Evolutionary conservation across 2,113 vertebrate genomes (phyloP), one percentile per base, ranked within the genome.

Genomic region (Oxyruncus cristatus): DNA sequence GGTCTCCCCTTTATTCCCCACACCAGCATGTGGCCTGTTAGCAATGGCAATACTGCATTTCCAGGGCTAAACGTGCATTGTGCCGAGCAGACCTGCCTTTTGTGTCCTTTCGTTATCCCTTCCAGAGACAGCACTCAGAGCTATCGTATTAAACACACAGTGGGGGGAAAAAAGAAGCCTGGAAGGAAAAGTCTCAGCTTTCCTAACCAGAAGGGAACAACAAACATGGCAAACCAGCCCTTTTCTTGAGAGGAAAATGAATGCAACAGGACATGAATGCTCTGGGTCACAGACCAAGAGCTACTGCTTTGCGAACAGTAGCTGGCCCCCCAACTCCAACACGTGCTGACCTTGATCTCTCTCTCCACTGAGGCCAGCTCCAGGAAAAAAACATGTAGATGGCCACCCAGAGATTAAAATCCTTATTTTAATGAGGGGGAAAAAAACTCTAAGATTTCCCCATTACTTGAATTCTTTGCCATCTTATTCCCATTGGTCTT

Each of bases 241-340:
- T 30, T 58, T 50, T 33, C 53, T 46, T 62, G 44, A 73, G 63
- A 75, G 77, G 5, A 32, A 85, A 86, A 37, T 19, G 53, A 79
- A 49, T 46, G n/a, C n/a, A 90, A 61, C 22, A 49, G 24, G 32
- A 30, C 32, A 49, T 49, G 32, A 28, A 0, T 19, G 18, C 4
- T 47, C 30, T 24, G 47, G 30, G 21, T 78, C 20, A 39, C 23
- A 35, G 52, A 46, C 8, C 41, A 42, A 59, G 76, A 70, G 42
- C 27, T 35, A 6, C 21, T 28, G 52, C 50, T 75, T 26, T 59
- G 22, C 53, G 26, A 16, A 10, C 3, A 44, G 18, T 8, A 37
- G n/a, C 32, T 59, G 44, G 6, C 1, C 2, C 21, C n/a, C 9
- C 35, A 76, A 0, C 33, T 62, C 53, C 1, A 6, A 3, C 17